A percentile compares a stretch with the other conserved stretches of the same genome.
These are phyloP conservation scores for Drosophila anceps DNA, from an alignment of 2,888 invertebrate species.

Conservation along the genomic window DNA sequence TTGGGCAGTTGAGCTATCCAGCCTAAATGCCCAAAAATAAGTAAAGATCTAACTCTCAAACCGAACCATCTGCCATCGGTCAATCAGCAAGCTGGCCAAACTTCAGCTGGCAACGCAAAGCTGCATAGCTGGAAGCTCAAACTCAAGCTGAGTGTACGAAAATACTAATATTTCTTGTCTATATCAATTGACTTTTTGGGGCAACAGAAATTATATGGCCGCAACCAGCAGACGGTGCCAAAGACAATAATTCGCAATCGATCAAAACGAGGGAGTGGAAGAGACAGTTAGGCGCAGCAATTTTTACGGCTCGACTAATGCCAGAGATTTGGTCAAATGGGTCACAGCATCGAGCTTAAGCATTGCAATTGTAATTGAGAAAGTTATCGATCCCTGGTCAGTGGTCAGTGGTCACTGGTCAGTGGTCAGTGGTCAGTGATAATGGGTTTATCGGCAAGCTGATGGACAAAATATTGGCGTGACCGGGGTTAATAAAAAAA, in stretches of 20 bases:
- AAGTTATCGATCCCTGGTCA: constrained; percentile 44
- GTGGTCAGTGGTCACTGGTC: constrained; percentile 32
- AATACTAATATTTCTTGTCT: constrained; percentile 72
- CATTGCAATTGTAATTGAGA: constrained; percentile 54
- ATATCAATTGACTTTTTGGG: constrained; percentile 79
- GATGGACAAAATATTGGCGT: constrained; percentile 64
- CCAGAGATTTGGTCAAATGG: constrained; percentile 82
- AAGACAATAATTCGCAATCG: constrained; percentile 71
- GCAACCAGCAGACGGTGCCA: constrained; percentile 53
- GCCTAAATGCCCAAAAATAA: constrained; percentile 50
- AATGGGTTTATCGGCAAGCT: constrained; percentile 66
- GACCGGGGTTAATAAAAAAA: constrained; percentile 82
- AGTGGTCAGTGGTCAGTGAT: constrained; percentile 51
- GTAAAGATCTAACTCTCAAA: constrained; percentile 20
- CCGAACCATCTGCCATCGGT: constrained; percentile 60
- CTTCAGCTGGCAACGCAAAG: constrained; percentile 18
- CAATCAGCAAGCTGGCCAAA: constrained; percentile 41
- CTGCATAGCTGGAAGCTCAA: constrained; percentile 36
- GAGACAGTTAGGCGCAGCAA: constrained; percentile 59
- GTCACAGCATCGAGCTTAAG: constrained; percentile 55
- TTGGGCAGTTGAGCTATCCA: constrained; percentile 19
- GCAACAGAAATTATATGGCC: constrained; percentile 71
- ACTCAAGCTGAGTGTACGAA: constrained; percentile 47
- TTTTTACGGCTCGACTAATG: constrained; percentile 84
- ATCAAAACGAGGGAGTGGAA: constrained; percentile 44